phyloP scores from a whole-genome alignment of 1,140 invertebrate genomes.

The Manduca sexta region DNA sequence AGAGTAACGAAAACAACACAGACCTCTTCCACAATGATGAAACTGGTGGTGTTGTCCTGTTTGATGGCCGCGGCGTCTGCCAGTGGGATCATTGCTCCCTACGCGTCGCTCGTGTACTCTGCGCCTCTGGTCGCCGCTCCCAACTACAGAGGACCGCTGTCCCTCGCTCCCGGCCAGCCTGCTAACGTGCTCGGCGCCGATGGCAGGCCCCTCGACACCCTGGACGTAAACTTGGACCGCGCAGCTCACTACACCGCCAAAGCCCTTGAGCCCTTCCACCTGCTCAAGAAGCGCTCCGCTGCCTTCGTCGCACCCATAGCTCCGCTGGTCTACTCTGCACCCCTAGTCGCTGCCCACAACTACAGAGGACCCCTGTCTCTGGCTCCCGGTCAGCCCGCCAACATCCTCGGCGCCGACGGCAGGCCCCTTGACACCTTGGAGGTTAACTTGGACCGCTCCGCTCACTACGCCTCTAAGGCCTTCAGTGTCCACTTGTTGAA shows the following conservation, averaged over 20 bases:
- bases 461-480: not conserved
- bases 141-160: conserved; percentile 54
- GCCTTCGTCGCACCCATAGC: conserved; percentile 20
- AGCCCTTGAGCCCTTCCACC: conserved; percentile 35
- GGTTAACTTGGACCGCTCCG: conserved; percentile 37
- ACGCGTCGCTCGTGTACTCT: conserved; percentile 12
- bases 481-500: too few species aligned
- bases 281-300: conserved; percentile 46
- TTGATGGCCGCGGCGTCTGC: conserved; percentile 49
- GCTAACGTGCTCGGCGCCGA: conserved; percentile 44
- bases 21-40: conserved; percentile 56
- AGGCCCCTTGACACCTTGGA: conserved; percentile 56
- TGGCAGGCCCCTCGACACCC: conserved; percentile 53
- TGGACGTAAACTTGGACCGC: conserved; percentile 66
- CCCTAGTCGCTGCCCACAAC: conserved; percentile 30
- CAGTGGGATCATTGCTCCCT: conserved; percentile 34
- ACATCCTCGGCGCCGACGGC: conserved; percentile 41
- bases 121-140: not conserved
- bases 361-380: conserved; percentile 46
- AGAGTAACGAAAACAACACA: conserved; percentile 28
- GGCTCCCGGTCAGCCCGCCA: conserved; percentile 48
- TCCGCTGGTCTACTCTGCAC: conserved; percentile 20
- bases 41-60: conserved; percentile 73
- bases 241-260: conserved; percentile 52
- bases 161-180: conserved; percentile 55